Evolutionary conservation across 2,888 invertebrate species (phyloP), one percentile per base, ranked within the genome.

Genomic region (Heliconius charithonia): DNA sequence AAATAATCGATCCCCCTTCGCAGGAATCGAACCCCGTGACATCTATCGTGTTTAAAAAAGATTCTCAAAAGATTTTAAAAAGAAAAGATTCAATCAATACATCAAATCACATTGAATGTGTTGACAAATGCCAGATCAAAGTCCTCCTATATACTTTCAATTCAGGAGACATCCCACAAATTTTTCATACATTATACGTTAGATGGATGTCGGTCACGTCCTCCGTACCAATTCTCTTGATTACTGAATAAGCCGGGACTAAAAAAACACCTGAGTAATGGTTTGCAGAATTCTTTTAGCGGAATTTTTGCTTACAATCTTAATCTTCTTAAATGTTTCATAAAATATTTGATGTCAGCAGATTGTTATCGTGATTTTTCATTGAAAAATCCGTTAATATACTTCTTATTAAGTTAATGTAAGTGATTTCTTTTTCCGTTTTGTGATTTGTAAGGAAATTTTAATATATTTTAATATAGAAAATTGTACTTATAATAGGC

Each of bases 211-310:
- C 72, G 69, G 74, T 74, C 74, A 74, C 74, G 74, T 65, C 63
- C 74, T 65, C 41, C 75, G 79, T 25, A 78, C 80, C 83, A 82
- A 83, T 83, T 81, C 81, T 51, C 75, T 80, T 83, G 83, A 83
- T 83, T 83, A 83, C 83, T 79, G 82, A 83, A 80, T 81, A 78
- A 78, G 83, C 83, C 79, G 69, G 71, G 74, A 75, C 71, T 71
- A 77, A 81, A 81, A 45, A 82, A 83, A 82, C 79, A 81, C 81
- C 81, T 81, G 80, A 81, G 80, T 81, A 83, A 82, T 82, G 80
- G 78, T 77, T 74, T 66, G 59, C 51, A 77, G 80, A 79, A 77
- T 78, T 78, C 80, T 79, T 78, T 80, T 75, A 81, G 74, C 77
- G 76, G 51, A 78, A 80, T 80, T 79, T 79, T 74, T 81, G 82